phyloP scores from a whole-genome alignment of 2,888 invertebrate species.

The Apodemia duryi region DNA sequence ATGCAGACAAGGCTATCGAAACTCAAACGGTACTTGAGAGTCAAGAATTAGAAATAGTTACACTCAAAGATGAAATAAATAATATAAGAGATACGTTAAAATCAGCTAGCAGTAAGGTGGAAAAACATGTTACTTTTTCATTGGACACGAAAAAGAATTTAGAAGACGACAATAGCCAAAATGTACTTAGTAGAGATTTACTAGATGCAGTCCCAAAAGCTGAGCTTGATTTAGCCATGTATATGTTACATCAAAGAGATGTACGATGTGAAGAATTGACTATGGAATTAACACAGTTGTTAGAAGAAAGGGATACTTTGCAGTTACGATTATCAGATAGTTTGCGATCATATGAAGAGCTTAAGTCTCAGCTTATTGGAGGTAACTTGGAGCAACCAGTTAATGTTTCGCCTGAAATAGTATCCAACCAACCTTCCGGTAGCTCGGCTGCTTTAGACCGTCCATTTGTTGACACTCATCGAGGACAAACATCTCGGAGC shows the following conservation, averaged over 20 bases:
- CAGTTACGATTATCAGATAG: conserved; percentile 91
- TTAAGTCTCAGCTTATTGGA: conserved; percentile 49
- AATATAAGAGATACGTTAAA: conserved; percentile 50
- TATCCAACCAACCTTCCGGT: conserved; percentile 50
- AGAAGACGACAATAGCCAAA: conserved; percentile 38
- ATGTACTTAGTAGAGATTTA: conserved; percentile 48
- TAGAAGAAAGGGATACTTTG: conserved; percentile 91
- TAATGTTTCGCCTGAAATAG: conserved; percentile 47
- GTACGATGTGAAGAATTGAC: conserved; percentile 92
- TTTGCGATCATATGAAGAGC: conserved; percentile 84
- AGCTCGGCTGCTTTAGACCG: conserved; percentile 48
- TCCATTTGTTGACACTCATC: conserved; percentile 57
- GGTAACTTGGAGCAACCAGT: conserved; percentile 47
- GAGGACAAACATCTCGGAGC: conserved; percentile 57
- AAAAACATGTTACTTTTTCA: conserved; percentile 70
- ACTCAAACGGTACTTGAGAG: conserved; percentile 81
- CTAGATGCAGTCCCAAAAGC: conserved; percentile 73
- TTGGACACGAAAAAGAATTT: conserved; percentile 56
- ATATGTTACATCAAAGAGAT: conserved; percentile 92
- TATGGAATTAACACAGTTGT: conserved; percentile 87
- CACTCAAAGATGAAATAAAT: conserved; percentile 83
- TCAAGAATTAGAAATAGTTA: conserved; percentile 86
- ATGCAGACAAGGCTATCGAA: conserved; percentile 76
- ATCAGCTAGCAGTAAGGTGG: conserved; percentile 54
- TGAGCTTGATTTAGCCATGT: conserved; percentile 88